Conservation (phyloP, 1,140 invertebrate species). For the Physella acuta region DNA sequence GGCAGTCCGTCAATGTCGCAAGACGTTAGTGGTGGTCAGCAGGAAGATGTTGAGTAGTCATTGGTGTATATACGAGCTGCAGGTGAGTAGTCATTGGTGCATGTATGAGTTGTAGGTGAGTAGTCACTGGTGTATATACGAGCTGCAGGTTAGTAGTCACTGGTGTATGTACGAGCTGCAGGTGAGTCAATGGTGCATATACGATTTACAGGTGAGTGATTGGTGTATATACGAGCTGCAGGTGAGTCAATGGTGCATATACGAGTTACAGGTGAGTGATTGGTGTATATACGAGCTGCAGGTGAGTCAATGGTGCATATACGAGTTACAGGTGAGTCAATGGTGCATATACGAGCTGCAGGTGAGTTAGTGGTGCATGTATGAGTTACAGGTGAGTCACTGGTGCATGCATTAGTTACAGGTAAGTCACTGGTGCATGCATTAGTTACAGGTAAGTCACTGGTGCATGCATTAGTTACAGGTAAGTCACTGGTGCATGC, state of each 20-base stretch:
- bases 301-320: not conserved
- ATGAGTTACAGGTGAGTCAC: too few relatives aligned
- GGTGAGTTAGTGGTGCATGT: slow-evolving; percentile 7
- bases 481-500: not conserved
- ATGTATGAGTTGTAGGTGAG: not conserved
- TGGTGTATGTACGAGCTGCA: not conserved
- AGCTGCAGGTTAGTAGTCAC: not conserved
- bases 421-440: too few relatives aligned
- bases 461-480: not conserved
- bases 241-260: not conserved
- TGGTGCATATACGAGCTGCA: slow-evolving; percentile 18
- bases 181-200: not conserved
- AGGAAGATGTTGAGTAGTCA: slow-evolving; percentile 6
- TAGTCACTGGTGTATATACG: too few relatives aligned
- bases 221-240: not conserved
- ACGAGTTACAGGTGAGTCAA: not conserved
- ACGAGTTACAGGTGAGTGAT: not conserved
- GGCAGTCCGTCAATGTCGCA: not conserved
- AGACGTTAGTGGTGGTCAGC: slow-evolving; percentile 8
- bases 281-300: not conserved
- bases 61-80: slow-evolving; percentile 17
- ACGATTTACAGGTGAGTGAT: not conserved
- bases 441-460: not conserved
- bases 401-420: too few relatives aligned
- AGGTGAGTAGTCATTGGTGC: slow-evolving; percentile 7